phyloP scores from a whole-genome alignment of 1,140 invertebrate species.

The Drosophila teissieri region DNA sequence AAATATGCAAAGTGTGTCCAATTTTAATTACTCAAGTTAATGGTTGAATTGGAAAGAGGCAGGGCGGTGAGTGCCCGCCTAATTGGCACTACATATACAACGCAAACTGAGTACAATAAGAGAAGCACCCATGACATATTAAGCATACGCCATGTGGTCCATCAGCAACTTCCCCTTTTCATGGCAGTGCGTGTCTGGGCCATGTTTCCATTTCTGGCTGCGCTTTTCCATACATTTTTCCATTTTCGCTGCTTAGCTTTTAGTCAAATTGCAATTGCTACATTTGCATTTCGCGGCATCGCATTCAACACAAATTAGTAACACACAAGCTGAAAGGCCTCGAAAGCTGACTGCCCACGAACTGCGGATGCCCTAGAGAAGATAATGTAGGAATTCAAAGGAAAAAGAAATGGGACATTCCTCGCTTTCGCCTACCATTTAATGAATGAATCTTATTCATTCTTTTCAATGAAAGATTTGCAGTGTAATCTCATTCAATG shows the following conservation, averaged over 20 bases:
- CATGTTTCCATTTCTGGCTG: slow-evolving; percentile 69
- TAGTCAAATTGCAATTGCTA: slow-evolving; percentile 72
- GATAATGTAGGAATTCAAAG: not conserved
- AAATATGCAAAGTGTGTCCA: slow-evolving; percentile 56
- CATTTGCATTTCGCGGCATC: slow-evolving; percentile 40
- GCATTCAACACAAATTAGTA: slow-evolving; percentile 60
- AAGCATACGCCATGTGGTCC: slow-evolving; percentile 75
- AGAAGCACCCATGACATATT: slow-evolving; percentile 62
- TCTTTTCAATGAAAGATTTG: not conserved
- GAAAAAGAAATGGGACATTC: slow-evolving; percentile 1
- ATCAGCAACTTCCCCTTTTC: slow-evolving; percentile 3
- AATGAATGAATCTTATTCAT: slow-evolving; percentile 6
- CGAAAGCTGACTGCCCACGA: slow-evolving; percentile 8
- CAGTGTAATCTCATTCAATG: not conserved
- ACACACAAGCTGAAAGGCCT: slow-evolving; percentile 38
- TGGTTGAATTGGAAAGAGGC: slow-evolving; percentile 17
- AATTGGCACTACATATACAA: slow-evolving; percentile 66
- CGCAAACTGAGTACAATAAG: slow-evolving; percentile 16
- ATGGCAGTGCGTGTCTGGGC: slow-evolving; percentile 53
- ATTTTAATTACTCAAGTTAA: slow-evolving; percentile 80
- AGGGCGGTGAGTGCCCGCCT: slow-evolving; percentile 37
- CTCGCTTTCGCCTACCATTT: no score
- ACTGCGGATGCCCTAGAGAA: slow-evolving; percentile 17
- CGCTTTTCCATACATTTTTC: slow-evolving; percentile 48
- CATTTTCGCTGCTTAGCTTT: slow-evolving; percentile 63